Conservation (phyloP, 1,140 invertebrate genomes). For the Bombus fervidus region DNA sequence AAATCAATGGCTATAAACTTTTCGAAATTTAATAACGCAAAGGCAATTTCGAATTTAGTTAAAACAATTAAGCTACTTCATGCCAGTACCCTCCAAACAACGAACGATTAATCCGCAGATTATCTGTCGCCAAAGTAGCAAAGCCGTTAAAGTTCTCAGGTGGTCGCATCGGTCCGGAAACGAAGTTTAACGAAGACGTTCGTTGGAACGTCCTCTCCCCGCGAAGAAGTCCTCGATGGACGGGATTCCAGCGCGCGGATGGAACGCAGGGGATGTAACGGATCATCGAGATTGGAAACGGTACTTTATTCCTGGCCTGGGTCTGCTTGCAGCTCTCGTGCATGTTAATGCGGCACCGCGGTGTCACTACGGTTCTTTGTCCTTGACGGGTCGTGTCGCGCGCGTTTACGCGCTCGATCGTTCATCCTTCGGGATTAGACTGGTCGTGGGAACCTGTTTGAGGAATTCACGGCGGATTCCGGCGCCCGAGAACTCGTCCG, state of each 20-base stretch:
- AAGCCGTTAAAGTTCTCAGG: background rate
- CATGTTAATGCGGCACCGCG: conserved; percentile 57
- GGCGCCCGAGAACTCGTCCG: background rate
- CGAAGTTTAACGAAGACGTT: conserved; percentile 26
- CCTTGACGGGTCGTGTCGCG: conserved; percentile 28
- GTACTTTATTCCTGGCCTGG: conserved; percentile 62
- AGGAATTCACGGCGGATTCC: background rate
- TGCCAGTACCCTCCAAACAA: background rate
- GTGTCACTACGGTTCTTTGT: conserved; percentile 46
- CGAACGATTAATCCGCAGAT: background rate
- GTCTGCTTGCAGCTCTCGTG: conserved; percentile 43
- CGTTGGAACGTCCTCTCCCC: background rate
- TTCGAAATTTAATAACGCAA: no score
- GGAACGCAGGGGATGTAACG: conserved; percentile 70
- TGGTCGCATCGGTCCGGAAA: conserved; percentile 1
- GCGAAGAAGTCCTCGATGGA: background rate
- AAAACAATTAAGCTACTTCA: background rate
- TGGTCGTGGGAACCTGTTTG: conserved; percentile 8
- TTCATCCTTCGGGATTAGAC: conserved; percentile 28
- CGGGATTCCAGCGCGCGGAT: conserved; percentile 40
- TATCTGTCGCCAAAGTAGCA: background rate
- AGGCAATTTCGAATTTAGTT: background rate
- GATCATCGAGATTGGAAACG: conserved; percentile 73
- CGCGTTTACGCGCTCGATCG: background rate
- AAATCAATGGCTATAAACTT: no score